Evolutionary conservation across 2,113 vertebrate species (phyloP).

Genomic region (Toxotes chatareus): DNA sequence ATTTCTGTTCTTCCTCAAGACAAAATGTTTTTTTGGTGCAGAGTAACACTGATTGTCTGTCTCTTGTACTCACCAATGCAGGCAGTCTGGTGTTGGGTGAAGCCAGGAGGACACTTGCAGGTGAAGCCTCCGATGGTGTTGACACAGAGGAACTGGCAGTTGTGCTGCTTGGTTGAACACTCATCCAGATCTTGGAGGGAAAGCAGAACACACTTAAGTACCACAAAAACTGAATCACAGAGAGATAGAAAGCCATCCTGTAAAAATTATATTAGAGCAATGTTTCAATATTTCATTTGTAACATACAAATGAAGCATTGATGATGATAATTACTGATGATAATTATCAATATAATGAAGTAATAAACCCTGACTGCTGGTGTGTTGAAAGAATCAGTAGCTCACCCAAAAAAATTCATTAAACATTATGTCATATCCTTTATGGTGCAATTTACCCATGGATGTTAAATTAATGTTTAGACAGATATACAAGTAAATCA

Average conservation of each 20-base stretch:
- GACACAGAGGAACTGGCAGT: constrained; percentile 96
- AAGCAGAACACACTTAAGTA: neutral
- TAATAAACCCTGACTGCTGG: neutral
- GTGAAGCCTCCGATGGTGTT: constrained; percentile 93
- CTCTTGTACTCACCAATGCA: constrained; percentile 89
- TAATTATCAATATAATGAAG: neutral
- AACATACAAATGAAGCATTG: neutral
- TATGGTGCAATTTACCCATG: neutral
- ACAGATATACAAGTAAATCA: neutral
- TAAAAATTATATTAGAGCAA: neutral
- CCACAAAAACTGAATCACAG: neutral
- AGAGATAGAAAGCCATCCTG: neutral
- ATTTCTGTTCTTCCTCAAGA: neutral
- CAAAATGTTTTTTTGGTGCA: neutral
- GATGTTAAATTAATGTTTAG: too few species aligned
- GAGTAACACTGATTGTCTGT: neutral
- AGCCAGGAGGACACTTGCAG: constrained; percentile 94
- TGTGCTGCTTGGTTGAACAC: constrained; percentile 94
- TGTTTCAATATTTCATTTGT: neutral
- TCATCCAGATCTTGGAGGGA: constrained; percentile 91
- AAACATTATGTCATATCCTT: neutral
- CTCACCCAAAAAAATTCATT: neutral
- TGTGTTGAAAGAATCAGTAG: neutral
- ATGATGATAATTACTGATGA: neutral
- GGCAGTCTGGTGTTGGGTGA: constrained; percentile 92